These are phyloP conservation scores for Antheraea pernyi DNA, from an alignment of 1,140 invertebrate species.

Conservation along the genomic window DNA sequence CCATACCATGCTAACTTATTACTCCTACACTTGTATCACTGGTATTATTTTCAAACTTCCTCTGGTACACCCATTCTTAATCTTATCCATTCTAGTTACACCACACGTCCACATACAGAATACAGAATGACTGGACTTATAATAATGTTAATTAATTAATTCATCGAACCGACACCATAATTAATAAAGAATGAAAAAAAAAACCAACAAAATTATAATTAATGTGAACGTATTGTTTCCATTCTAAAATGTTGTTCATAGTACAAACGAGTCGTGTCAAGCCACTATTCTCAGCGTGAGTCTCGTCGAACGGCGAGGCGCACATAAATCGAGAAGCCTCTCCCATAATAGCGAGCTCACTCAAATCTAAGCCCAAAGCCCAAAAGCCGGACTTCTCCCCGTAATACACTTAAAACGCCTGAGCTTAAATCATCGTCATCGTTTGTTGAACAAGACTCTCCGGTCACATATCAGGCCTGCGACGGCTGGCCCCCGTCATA, in stretches of 20 bases:
- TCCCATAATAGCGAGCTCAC: conserved; percentile 61
- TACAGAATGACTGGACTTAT: too few relatives aligned
- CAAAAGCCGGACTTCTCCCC: conserved; percentile 72
- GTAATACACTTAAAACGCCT: conserved; percentile 78
- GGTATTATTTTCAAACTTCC: too few relatives aligned
- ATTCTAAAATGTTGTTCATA: not conserved
- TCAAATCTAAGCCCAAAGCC: conserved; percentile 67
- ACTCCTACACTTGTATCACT: too few relatives aligned
- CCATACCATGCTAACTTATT: too few relatives aligned
- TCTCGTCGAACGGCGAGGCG: conserved; percentile 43
- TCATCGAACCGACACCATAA: too few relatives aligned
- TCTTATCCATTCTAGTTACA: too few relatives aligned
- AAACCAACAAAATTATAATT: too few relatives aligned
- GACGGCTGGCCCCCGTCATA: conserved; percentile 39
- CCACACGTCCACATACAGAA: too few relatives aligned
- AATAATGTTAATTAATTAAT: too few relatives aligned
- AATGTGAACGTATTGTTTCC: not conserved
- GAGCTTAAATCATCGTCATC: conserved; percentile 78
- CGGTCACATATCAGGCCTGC: conserved; percentile 75
- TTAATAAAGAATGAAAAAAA: too few relatives aligned
- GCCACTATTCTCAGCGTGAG: conserved; percentile 9
- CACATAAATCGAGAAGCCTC: conserved; percentile 64
- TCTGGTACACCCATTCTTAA: too few relatives aligned
- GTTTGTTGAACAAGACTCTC: conserved; percentile 77
- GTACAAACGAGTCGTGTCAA: not conserved